Base-by-base conservation (phyloP, 1,140 invertebrate species). In the Carcinoscorpius rotundicauda region DNA sequence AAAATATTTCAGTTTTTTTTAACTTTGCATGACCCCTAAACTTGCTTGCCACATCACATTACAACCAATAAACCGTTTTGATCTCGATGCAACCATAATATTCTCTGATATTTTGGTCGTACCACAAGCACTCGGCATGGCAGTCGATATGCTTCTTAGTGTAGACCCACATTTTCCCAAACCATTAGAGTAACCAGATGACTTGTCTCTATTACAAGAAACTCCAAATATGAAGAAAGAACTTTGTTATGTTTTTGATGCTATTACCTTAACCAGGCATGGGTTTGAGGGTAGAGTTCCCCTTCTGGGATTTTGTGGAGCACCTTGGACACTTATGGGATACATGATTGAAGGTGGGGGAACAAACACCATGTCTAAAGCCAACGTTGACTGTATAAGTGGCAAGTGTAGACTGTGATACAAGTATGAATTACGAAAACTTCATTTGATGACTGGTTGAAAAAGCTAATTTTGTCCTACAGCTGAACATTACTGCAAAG, bases 291-390 rank as follows among this genome's bases (percentile, higher is more conserved):
- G 95, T 56, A 88, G 87, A 82, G 93, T 95, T 57, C 94, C 94
- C 3, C 79, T 98, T 48, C 88, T 97, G 76, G 95, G 95, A 4
- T 98, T 98, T 72, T 85, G 85, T 69, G 95, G 94, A 58, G 94
- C 93, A 64, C 94, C 95, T 87, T 98, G 95, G 87, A 99, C 95
- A 3, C 76, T 98, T 59, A 93, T 98, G 91, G 87, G 88, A 62
- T 99, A 97, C 73, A 98, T 99, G 95, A 89, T 98, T 69, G 94
- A 98, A 84, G 95, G 94, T 65, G 89, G 93, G n/a, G 91, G 93
- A 8, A 92, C 89, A 67, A 91, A 91, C 76, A 96, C 93, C 10
- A 87, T 92, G 83, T 87, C 88, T 6, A 90, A 93, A 78, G 86
- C 93, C 6, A 93, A 74, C 82, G 84, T 71, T 98, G 94, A 92